These are phyloP conservation scores for Hippocampus zosterae DNA, from an alignment of 2,113 vertebrate species.

Conservation along the genomic window DNA sequence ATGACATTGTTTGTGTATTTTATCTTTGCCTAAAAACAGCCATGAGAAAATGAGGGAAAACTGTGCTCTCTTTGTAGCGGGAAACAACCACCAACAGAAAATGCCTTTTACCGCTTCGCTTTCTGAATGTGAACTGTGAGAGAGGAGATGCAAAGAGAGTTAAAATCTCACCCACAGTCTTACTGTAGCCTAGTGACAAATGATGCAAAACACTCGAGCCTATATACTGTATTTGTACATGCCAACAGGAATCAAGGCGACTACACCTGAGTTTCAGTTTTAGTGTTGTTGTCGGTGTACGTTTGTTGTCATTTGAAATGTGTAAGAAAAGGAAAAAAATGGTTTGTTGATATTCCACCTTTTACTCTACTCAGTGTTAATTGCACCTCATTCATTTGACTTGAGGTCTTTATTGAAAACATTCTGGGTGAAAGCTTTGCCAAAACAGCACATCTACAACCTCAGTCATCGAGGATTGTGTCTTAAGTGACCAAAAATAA, in stretches of 20 bases:
- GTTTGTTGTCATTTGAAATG: conserved; percentile 21
- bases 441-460: conserved; percentile 34
- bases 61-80: conserved; percentile 58
- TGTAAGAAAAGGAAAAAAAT: neutral
- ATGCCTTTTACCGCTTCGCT: conserved; percentile 65
- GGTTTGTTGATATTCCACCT: conserved; percentile 17
- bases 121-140: conserved; percentile 69
- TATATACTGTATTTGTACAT: conserved; percentile 46
- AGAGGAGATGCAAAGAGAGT: conserved; percentile 40
- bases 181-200: conserved; percentile 67
- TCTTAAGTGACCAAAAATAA: conserved; percentile 42
- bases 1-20: conserved; percentile 31
- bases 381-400: conserved; percentile 11
- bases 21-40: conserved; percentile 54
- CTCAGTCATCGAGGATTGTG: conserved; percentile 23
- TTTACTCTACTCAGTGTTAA: conserved; percentile 17
- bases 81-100: conserved; percentile 57
- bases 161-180: conserved; percentile 62
- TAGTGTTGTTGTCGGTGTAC: conserved; percentile 8
- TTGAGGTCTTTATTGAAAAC: conserved; percentile 18
- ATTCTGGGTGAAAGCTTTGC: conserved; percentile 27
- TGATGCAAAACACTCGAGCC: conserved; percentile 67
- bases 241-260: conserved; percentile 35
- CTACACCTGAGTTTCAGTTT: conserved; percentile 25
- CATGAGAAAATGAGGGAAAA: conserved; percentile 47